Evolutionary conservation across 2,888 invertebrate genomes (phyloP), one percentile per base, ranked within the genome.

Genomic region (Mimas tiliae): DNA sequence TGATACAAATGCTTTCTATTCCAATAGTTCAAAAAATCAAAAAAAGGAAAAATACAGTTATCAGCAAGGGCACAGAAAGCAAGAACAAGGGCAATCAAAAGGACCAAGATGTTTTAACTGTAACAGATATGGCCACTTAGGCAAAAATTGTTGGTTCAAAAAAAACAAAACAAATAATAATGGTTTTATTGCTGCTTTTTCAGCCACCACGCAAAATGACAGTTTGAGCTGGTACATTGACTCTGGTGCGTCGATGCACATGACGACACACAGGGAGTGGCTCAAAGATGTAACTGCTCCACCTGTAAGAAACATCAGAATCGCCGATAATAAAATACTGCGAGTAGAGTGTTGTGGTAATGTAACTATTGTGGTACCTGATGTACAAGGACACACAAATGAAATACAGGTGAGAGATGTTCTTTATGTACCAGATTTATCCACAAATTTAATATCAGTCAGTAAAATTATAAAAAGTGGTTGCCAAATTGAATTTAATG

Each of bases 211-310:
- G 16, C 19, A 27, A 45, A 21, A 64, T 51, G 48, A 52, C 1
- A n/a, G 38, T 50, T n/a, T n/a, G n/a, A 38, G 58, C 12, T 52
- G 64, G 52, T 64, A 64, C 48, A 63, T 78, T 0, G 74, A 76
- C 53, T 76, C 76, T 0, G 75, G 73, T 0, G 74, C 76, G 0
- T 64, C 75, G 7, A 68, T 69, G 70, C 76, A 77, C 34, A 75
- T 76, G 72, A 47, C 47, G n/a, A 47, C 2, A n/a, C 1, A n/a
- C 1, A n/a, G n/a, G 1, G 47, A 47, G 2, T 47, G 47, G 47
- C 4, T 47, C n/a, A n/a, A 47, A n/a, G 47, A 47, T 11, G 9
- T 42, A 7, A 42, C 6, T 6, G 9, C 42, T 8, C 42, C 42
- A 1, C 42, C 42, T 6, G 9, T 42, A 11, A 6, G 9, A 42